These are phyloP conservation scores for Coelogynopora nodosa DNA, from an alignment of 2,888 invertebrate genomes.

Conservation along the genomic window DNA sequence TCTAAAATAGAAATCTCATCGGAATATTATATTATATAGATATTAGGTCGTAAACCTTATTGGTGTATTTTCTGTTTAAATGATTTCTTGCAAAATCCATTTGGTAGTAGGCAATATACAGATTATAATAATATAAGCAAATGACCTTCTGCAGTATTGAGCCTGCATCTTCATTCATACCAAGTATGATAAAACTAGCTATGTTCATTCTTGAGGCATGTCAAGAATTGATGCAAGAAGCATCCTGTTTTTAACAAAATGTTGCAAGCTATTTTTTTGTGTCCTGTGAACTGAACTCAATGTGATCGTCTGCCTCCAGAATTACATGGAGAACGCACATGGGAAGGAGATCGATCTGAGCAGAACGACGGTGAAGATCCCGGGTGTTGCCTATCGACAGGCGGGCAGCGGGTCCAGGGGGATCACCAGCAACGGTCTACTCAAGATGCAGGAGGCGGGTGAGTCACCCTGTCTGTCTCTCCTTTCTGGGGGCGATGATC, in stretches of 20 bases:
- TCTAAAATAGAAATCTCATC: too few species aligned
- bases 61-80: too few species aligned
- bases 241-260: neutral
- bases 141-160: too few species aligned
- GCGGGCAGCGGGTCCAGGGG: constrained; percentile 46
- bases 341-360: constrained; percentile 92
- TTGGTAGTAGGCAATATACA: too few species aligned
- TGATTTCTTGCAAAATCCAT: too few species aligned
- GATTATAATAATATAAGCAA: too few species aligned
- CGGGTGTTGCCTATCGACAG: constrained; percentile 66
- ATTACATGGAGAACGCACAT: constrained; percentile 87
- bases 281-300: neutral
- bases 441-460: constrained; percentile 34
- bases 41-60: too few species aligned
- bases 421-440: constrained; percentile 46
- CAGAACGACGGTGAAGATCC: constrained; percentile 95
- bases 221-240: neutral
- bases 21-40: too few species aligned
- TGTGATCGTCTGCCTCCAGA: constrained; percentile 68
- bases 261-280: neutral
- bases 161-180: too few species aligned
- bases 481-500: neutral
- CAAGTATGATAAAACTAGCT: too few species aligned
- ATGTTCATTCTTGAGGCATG: too few species aligned
- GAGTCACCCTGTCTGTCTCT: neutral